phyloP scores from a whole-genome alignment of 2,888 invertebrate species.

The Agriopis leucophaearia region DNA sequence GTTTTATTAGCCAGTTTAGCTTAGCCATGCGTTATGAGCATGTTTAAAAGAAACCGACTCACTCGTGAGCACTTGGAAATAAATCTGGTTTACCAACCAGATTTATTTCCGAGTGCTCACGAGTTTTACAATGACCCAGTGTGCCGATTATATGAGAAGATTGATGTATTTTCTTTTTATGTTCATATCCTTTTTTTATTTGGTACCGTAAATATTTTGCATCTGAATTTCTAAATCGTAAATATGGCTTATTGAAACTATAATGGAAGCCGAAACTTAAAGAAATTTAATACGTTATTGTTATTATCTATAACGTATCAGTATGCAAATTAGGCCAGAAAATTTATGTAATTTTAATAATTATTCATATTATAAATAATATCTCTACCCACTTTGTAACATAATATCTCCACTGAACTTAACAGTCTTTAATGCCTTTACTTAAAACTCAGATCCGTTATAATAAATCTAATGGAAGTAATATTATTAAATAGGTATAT shows the following conservation, averaged over 20 bases:
- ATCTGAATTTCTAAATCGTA: conserved; percentile 3
- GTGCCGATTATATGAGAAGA: too few relatives aligned
- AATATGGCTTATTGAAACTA: conserved; percentile 7
- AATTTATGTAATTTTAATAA: conserved; percentile 10
- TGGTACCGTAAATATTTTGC: neutral
- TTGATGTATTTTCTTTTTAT: too few relatives aligned
- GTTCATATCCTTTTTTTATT: neutral
- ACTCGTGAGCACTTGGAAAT: too few relatives aligned
- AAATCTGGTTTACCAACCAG: too few relatives aligned
- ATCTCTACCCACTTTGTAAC: conserved; percentile 5
- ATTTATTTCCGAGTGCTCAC: too few relatives aligned
- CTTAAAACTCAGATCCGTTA: neutral
- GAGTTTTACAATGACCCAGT: too few relatives aligned
- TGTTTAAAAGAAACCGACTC: too few relatives aligned
- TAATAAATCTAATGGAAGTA: neutral
- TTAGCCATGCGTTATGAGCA: too few relatives aligned
- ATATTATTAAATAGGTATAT: too few relatives aligned
- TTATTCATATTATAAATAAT: conserved; percentile 7
- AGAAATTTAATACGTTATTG: conserved; percentile 25
- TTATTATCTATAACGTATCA: conserved; percentile 24
- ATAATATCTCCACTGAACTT: conserved; percentile 2
- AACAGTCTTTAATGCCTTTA: neutral
- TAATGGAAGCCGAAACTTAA: conserved; percentile 19
- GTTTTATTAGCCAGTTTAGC: too few relatives aligned
- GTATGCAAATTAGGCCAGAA: conserved; percentile 13